A percentile compares a stretch with the other conserved stretches of the same genome.
phyloP scores from a whole-genome alignment of 2,113 vertebrate genomes.

The Paradisaea rubra region DNA sequence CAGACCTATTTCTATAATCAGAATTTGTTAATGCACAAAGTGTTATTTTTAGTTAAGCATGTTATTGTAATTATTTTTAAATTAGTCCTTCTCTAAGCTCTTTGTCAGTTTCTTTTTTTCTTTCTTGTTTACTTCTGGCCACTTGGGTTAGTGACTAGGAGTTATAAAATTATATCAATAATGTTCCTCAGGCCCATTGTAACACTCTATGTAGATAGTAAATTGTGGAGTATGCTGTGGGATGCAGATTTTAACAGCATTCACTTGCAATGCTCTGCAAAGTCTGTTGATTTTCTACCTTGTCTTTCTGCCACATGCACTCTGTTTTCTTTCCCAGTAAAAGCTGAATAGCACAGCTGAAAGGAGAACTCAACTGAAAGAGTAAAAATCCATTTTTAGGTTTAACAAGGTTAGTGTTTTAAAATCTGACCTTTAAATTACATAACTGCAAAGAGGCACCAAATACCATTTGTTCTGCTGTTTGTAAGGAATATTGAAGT shows the following conservation, averaged over 20 bases:
- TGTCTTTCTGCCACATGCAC: background rate
- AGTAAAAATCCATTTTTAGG: background rate
- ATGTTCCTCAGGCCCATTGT: background rate
- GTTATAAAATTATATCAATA: background rate
- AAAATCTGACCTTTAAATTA: background rate
- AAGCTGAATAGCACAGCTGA: background rate
- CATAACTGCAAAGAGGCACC: background rate
- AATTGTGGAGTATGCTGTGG: background rate
- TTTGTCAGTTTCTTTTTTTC: background rate
- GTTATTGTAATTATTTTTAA: background rate
- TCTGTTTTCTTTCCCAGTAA: background rate
- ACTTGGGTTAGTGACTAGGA: background rate
- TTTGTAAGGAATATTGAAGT: background rate
- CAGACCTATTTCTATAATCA: background rate
- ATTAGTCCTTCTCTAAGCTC: background rate
- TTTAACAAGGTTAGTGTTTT: background rate
- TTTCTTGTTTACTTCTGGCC: background rate
- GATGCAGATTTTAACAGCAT: background rate
- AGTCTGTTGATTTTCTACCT: background rate
- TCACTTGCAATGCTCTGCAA: background rate
- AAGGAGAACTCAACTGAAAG: background rate
- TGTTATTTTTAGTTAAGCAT: background rate
- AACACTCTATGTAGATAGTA: background rate
- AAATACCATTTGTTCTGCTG: background rate
- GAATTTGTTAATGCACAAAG: background rate